Conservation (phyloP, 2,888 invertebrate genomes). For the Drosophila paramelanica region DNA sequence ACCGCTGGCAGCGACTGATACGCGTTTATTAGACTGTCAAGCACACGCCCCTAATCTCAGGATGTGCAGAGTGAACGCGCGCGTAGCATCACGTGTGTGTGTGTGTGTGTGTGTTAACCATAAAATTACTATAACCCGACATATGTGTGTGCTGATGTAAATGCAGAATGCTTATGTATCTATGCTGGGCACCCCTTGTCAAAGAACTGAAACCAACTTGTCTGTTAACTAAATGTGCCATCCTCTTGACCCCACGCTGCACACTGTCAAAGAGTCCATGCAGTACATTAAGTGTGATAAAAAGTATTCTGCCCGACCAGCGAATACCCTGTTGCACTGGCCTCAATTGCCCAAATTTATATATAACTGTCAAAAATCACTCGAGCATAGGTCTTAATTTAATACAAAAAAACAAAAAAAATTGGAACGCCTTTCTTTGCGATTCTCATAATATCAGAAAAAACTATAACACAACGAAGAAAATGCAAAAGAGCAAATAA, state of each 20-base stretch:
- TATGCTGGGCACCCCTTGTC: slow-evolving; percentile 10
- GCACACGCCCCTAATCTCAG: slow-evolving; percentile 70
- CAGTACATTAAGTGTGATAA: not conserved
- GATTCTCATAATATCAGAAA: not conserved
- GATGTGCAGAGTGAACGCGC: slow-evolving; percentile 46
- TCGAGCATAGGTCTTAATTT: too few species aligned
- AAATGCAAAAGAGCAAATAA: too few species aligned
- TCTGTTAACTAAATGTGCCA: slow-evolving; percentile 33
- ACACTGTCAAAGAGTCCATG: slow-evolving; percentile 4
- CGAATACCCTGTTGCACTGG: not conserved
- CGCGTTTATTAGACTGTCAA: slow-evolving; percentile 79
- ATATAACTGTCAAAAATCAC: not conserved
- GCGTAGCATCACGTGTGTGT: slow-evolving; percentile 45
- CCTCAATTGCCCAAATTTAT: too few species aligned
- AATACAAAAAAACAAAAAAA: too few species aligned
- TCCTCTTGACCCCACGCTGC: slow-evolving; percentile 32
- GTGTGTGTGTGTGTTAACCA: slow-evolving; percentile 24
- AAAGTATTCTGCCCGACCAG: not conserved
- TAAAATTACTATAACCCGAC: slow-evolving; percentile 25
- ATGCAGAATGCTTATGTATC: not conserved
- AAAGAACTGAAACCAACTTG: slow-evolving; percentile 36
- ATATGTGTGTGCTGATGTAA: slow-evolving; percentile 12
- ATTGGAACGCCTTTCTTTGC: too few species aligned
- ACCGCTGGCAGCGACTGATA: slow-evolving; percentile 73
- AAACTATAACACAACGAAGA: too few species aligned